phyloP scores from a whole-genome alignment of 2,888 invertebrate genomes.

The Oscheius sp. region DNA sequence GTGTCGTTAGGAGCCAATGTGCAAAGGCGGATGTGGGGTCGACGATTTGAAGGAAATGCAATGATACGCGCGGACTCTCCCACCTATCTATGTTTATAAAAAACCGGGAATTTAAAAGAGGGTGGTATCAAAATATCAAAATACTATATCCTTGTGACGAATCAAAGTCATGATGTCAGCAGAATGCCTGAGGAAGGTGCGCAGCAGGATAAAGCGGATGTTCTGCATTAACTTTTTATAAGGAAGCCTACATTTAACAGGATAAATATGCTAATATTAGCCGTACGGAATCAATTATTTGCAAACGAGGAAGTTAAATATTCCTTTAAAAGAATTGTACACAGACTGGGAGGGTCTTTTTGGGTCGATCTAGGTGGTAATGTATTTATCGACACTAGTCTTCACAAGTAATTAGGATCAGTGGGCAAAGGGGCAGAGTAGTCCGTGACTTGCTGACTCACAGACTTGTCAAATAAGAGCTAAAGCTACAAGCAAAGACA shows the following conservation, averaged over 20 bases:
- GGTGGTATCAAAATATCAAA: background rate
- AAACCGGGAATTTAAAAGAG: background rate
- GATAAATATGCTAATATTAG: no score
- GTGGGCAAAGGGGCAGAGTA: background rate
- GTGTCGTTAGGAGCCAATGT: constrained; percentile 25
- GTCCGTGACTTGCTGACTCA: constrained; percentile 15
- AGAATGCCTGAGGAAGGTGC: no score
- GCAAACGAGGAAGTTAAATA: background rate
- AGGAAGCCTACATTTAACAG: no score
- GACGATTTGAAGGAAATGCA: constrained; percentile 36
- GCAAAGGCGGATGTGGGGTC: constrained; percentile 32
- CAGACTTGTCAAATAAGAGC: constrained; percentile 24
- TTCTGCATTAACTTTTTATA: no score
- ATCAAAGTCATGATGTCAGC: no score
- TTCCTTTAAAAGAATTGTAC: background rate
- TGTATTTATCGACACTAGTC: constrained; percentile 37
- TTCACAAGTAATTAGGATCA: constrained; percentile 41
- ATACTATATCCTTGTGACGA: no score
- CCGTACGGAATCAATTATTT: no score
- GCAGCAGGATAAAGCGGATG: no score
- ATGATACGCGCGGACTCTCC: constrained; percentile 28
- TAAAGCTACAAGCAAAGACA: background rate
- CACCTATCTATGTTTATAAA: background rate
- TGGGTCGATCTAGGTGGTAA: constrained; percentile 26
- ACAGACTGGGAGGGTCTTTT: background rate